Conservation (phyloP, 2,888 invertebrate genomes). For the Hedya salicella region DNA sequence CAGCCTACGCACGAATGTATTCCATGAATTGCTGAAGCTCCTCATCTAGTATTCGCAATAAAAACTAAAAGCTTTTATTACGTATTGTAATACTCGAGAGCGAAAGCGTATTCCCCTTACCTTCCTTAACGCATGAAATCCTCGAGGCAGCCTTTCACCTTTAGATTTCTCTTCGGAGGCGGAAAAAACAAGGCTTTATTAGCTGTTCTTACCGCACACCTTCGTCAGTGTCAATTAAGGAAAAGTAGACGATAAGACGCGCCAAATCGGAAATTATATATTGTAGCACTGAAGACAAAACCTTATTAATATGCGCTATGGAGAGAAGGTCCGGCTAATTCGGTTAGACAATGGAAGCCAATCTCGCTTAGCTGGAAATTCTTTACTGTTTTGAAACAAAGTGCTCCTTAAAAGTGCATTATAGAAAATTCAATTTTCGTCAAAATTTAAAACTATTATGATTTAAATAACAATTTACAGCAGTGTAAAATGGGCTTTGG, state of each 20-base stretch:
- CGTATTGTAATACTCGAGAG: conserved; percentile 44
- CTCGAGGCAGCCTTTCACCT: conserved; percentile 50
- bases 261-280: conserved; percentile 50
- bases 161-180: conserved; percentile 50
- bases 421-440: background rate
- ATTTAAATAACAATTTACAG: conserved; percentile 26
- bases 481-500: conserved; percentile 32
- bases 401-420: background rate
- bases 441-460: background rate
- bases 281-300: conserved; percentile 35
- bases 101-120: conserved; percentile 43
- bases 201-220: conserved; percentile 59
- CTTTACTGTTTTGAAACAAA: conserved; percentile 1
- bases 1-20: conserved; percentile 15
- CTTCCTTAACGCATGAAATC: conserved; percentile 47
- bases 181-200: conserved; percentile 60
- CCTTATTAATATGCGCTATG: conserved; percentile 43
- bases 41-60: conserved; percentile 45
- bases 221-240: conserved; percentile 78
- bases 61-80: conserved; percentile 46
- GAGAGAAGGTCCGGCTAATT: conserved; percentile 13
- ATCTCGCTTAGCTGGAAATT: conserved; percentile 1
- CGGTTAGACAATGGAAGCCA: conserved; percentile 17
- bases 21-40: conserved; percentile 20
- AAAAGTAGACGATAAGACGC: conserved; percentile 52